phyloP scores from a whole-genome alignment of 2,113 vertebrate genomes.

The Mungos mungo region DNA sequence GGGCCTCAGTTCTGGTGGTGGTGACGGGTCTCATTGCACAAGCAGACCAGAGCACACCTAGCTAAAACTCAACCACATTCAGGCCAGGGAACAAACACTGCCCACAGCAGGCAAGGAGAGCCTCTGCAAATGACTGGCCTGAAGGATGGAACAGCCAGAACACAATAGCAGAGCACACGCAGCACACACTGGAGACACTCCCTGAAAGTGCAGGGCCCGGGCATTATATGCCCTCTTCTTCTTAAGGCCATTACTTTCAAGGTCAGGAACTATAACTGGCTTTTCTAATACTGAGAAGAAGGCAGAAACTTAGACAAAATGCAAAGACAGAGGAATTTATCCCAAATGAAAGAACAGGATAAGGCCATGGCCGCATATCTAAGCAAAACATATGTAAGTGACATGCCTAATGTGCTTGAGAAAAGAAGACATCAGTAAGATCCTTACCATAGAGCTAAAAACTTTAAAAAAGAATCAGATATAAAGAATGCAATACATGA shows the following conservation, averaged over 20 bases:
- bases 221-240: background rate
- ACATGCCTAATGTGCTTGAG: background rate
- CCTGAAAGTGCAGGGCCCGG: background rate
- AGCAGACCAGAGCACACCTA: background rate
- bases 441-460: background rate
- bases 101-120: background rate
- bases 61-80: background rate
- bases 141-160: background rate
- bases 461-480: background rate
- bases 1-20: background rate
- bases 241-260: background rate
- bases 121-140: background rate
- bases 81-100: background rate
- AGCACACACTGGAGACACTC: background rate
- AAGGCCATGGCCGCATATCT: background rate
- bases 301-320: background rate
- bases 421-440: background rate
- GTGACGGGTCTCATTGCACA: background rate
- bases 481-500: background rate
- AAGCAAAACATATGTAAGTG: background rate
- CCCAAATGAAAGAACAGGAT: background rate
- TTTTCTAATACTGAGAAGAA: background rate
- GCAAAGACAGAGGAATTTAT: background rate
- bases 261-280: background rate
- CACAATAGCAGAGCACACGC: background rate